Evolutionary conservation across 2,797 vertebrate genomes (phyloP).

Genomic region (Picus viridis): DNA sequence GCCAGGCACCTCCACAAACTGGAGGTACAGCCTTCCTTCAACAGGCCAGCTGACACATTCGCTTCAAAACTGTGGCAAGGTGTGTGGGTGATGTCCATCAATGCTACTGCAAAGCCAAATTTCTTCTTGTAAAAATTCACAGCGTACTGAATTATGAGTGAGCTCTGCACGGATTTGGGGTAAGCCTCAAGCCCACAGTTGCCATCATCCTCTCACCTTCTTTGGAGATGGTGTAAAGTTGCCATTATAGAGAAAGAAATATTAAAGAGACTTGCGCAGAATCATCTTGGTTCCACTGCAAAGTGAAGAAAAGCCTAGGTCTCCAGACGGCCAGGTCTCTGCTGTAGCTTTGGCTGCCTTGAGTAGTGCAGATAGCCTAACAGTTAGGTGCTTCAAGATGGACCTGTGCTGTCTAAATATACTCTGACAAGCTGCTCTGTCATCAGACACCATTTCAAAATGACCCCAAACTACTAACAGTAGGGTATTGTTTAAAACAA

Average conservation of each 20-base stretch:
- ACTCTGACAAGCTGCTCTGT: background rate
- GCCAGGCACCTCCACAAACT: slow-evolving; percentile 1
- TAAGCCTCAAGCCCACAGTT: background rate
- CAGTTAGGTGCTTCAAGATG: background rate
- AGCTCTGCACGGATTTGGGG: background rate
- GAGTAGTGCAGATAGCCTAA: background rate
- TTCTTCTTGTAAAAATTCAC: background rate
- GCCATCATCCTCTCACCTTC: background rate
- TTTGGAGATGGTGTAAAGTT: background rate
- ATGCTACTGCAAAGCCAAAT: background rate
- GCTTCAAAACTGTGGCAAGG: background rate
- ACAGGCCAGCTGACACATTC: background rate
- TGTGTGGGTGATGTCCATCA: background rate
- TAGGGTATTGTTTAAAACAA: background rate
- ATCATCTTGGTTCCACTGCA: background rate
- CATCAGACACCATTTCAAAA: background rate
- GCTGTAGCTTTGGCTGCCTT: background rate
- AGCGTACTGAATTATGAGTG: background rate
- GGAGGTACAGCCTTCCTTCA: slow-evolving; percentile 1
- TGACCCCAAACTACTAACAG: background rate
- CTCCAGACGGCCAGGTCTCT: background rate
- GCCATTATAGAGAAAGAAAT: background rate
- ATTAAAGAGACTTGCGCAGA: background rate
- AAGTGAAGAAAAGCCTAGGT: background rate
- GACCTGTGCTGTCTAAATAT: background rate